Evolutionary conservation across 1,140 invertebrate species (phyloP).

Genomic region (Hormaphis cornu): DNA sequence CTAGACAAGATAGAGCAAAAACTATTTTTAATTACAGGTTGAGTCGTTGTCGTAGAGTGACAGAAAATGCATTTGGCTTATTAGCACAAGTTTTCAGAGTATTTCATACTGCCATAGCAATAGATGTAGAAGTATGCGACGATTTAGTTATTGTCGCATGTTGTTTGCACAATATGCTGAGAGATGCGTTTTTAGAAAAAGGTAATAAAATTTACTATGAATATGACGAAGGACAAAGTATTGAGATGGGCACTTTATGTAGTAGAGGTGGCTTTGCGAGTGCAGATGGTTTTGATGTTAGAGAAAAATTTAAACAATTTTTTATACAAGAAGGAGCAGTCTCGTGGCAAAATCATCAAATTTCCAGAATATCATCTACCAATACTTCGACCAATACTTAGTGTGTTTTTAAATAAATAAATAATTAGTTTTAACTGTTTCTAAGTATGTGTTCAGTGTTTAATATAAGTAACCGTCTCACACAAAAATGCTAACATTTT

Average conservation of each 20-base stretch:
- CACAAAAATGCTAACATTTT: not conserved
- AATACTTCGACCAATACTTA: not conserved
- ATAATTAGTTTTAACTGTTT: not conserved
- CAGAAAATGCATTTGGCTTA: conserved; percentile 50
- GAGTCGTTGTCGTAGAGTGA: conserved; percentile 41
- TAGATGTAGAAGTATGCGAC: conserved; percentile 37
- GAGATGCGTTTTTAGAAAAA: not conserved
- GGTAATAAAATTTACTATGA: not conserved
- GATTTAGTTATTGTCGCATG: conserved; percentile 38
- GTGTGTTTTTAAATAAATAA: not conserved
- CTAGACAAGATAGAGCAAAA: conserved; percentile 42
- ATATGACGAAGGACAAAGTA: not conserved
- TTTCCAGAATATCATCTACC: not conserved
- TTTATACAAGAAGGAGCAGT: not conserved
- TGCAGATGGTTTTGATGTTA: conserved; percentile 3
- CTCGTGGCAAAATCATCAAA: not conserved
- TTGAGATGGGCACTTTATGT: not conserved
- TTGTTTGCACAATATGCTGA: conserved; percentile 37
- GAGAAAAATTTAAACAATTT: not conserved
- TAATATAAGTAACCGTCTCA: not conserved
- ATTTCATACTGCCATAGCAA: conserved; percentile 40
- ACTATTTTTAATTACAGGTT: conserved; percentile 43
- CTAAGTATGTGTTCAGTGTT: not conserved
- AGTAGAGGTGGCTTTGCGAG: not conserved
- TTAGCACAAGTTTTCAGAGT: conserved; percentile 43